phyloP scores from a whole-genome alignment of 2,888 invertebrate genomes.

The Caenorhabditis sp. region DNA sequence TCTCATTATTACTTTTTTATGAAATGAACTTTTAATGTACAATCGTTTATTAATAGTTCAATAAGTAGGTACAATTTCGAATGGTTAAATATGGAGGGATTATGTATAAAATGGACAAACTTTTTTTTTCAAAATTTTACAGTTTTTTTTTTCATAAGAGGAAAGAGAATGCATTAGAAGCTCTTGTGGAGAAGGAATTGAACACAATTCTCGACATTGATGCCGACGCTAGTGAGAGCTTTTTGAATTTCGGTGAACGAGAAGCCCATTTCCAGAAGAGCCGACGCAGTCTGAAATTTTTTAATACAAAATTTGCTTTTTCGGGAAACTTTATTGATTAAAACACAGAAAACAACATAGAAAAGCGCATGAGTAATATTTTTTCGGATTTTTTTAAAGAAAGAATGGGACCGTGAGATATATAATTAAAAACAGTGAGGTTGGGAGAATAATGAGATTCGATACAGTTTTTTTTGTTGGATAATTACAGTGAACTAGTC shows the following conservation, averaged over 20 bases:
- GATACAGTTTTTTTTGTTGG: no score
- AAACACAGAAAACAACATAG: no score
- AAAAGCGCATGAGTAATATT: no score
- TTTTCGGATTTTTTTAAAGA: no score
- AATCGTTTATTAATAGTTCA: background rate
- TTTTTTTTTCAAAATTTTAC: background rate
- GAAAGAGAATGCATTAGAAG: background rate
- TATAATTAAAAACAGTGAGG: no score
- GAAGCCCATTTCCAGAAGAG: background rate
- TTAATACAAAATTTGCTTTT: no score
- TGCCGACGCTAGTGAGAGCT: background rate
- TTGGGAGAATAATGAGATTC: no score
- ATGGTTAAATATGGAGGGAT: background rate
- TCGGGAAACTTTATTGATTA: no score
- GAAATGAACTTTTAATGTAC: constrained; percentile 1
- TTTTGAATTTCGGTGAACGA: background rate
- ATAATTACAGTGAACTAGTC: no score
- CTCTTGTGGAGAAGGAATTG: background rate
- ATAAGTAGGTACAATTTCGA: background rate
- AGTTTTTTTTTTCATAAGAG: background rate
- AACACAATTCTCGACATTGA: background rate
- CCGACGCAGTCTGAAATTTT: background rate
- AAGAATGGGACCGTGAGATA: no score
- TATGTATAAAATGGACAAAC: no score
- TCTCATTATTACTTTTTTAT: constrained; percentile 2